These are phyloP conservation scores for Lerista edwardsae DNA, from an alignment of 2,797 vertebrate species.

Conservation along the genomic window DNA sequence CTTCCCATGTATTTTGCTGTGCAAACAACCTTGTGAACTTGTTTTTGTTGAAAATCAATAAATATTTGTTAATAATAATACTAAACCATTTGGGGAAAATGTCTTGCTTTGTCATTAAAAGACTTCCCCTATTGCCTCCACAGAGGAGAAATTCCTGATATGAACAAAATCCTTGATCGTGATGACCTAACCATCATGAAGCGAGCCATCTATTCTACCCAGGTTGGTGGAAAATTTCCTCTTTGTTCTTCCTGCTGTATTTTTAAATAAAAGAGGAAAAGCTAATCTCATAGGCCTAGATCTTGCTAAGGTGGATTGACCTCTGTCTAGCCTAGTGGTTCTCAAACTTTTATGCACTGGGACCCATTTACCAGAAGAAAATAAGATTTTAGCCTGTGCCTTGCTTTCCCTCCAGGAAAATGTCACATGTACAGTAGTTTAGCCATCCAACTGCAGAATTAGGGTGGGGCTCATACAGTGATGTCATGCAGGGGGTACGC, in stretches of 20 bases:
- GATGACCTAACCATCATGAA: slow-evolving; percentile 97
- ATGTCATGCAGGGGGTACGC: too few relatives aligned
- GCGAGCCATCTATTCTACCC: slow-evolving; percentile 94
- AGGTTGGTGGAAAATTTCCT: slow-evolving; percentile 79
- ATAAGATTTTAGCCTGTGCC: too few relatives aligned
- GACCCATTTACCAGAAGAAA: too few relatives aligned
- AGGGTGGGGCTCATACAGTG: too few relatives aligned
- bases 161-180: slow-evolving; percentile 91
- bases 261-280: background rate
- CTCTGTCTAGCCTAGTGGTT: background rate
- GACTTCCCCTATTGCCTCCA: slow-evolving; percentile 53
- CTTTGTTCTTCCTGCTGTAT: background rate
- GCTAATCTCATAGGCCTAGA: background rate
- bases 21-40: too few relatives aligned
- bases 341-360: too few relatives aligned
- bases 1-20: too few relatives aligned
- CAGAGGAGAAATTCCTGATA: slow-evolving; percentile 94
- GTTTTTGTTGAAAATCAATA: background rate
- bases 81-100: background rate
- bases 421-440: too few relatives aligned
- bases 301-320: background rate
- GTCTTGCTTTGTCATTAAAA: slow-evolving; percentile 32
- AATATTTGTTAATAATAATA: background rate
- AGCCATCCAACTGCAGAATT: too few relatives aligned
- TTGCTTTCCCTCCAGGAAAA: too few relatives aligned